These are phyloP conservation scores for Zosterops hypoxanthus DNA, from an alignment of 2,113 vertebrate species.

Conservation along the genomic window DNA sequence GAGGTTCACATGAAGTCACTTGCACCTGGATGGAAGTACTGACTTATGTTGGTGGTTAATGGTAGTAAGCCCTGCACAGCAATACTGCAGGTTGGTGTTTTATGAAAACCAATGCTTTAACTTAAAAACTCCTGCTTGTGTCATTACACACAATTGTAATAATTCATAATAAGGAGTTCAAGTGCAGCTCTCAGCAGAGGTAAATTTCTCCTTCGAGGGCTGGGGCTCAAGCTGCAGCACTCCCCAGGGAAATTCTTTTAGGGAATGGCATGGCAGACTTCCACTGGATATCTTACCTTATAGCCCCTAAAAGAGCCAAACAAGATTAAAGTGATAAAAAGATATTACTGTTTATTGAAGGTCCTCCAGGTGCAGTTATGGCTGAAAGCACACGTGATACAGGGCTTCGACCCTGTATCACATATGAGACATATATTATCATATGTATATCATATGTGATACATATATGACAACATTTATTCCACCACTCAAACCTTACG, in stretches of 20 bases:
- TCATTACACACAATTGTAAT: not conserved
- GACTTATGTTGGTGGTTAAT: not conserved
- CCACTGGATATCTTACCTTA: not conserved
- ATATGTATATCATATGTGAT: too few species aligned
- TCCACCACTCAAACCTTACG: too few species aligned
- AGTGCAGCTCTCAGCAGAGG: not conserved
- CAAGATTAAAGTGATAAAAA: not conserved
- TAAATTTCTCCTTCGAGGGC: not conserved
- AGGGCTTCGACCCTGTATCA: not conserved
- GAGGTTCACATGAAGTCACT: not conserved
- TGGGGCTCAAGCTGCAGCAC: not conserved
- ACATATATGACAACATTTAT: too few species aligned
- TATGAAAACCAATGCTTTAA: not conserved
- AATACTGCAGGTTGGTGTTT: not conserved
- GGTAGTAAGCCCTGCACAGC: not conserved
- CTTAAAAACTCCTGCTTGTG: not conserved
- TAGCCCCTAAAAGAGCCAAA: not conserved
- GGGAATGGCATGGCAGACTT: not conserved
- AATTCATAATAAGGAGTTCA: not conserved
- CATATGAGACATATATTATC: too few species aligned
- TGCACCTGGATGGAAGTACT: not conserved
- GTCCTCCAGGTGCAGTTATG: not conserved
- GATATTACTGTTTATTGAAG: not conserved
- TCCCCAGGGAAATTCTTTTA: not conserved
- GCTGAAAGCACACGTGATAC: rapidly evolving